Evolutionary conservation across 2,797 vertebrate genomes (phyloP), one percentile per base, ranked within the genome.

Genomic region (Phrynocephalus vlangalii): DNA sequence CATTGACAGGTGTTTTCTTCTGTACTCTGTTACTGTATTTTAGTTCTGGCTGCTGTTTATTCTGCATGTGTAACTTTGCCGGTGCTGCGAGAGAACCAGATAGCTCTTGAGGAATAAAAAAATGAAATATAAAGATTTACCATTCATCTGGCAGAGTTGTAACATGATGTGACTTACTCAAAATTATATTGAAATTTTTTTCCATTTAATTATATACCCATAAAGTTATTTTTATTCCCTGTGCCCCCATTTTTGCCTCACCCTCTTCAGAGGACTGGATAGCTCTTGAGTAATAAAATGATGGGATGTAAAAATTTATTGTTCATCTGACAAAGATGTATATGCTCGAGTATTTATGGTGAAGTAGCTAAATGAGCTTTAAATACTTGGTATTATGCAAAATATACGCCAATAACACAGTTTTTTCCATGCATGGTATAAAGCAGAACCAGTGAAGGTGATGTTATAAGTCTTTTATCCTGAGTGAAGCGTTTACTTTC

Each of bases 291-390:
- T 86, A 0, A 88, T 89, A 87, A 73, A 83, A 89, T 88, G 26
- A 63, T 78, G 66, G 78, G 63, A 50, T 48, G 52, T 87, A 1
- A 0, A 87, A 87, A 89, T 86, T 80, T 89, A 83, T 86, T 90
- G 0, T 80, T 93, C 79, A 52, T 52, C 52, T 88, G 82, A 89
- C 70, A 89, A 56, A 70, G 87, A 72, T 87, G 77, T 91, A 94
- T 60, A 16, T 16, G 92, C 91, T 72, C 84, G 87, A 63, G 90
- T 88, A 90, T 70, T 77, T 71, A 24, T 84, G 91, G 92, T 92
- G 85, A 88, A 84, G 84, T 89, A 68, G 52, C 20, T 91, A 90
- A 93, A 91, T 68, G 73, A 90, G 82, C 79, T 84, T 87, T 82
- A 89, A 92, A 83, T 91, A 78, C 48, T 33, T 33, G 20, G 20